phyloP scores from a whole-genome alignment of 53 echinoderm and acorn worm species.

The Echinarachnius parma region DNA sequence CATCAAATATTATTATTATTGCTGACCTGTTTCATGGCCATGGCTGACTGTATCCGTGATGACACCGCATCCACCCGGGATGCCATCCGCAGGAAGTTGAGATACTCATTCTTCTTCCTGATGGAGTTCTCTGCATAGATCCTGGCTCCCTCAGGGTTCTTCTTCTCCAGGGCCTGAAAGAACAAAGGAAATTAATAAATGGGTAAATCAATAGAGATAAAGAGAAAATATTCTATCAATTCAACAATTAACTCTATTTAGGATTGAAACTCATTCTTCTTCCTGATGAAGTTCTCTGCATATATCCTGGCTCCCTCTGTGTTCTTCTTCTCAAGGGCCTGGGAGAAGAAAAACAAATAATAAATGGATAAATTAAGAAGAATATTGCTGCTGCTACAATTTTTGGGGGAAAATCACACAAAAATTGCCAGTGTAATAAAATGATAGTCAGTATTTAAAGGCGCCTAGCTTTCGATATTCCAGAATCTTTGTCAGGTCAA shows the following conservation, averaged over 20 bases:
- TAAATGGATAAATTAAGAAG: too few species aligned
- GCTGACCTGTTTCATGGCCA: conserved; percentile 94
- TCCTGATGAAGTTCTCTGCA: conserved; percentile 94
- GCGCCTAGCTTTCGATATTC: too few species aligned
- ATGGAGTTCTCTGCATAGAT: conserved; percentile 98
- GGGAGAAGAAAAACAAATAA: neutral
- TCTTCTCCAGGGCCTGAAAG: conserved; percentile 79
- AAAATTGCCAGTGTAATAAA: too few species aligned
- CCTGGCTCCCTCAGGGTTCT: conserved; percentile 92
- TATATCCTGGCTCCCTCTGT: conserved; percentile 95
- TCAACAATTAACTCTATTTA: too few species aligned
- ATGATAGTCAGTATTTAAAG: too few species aligned
- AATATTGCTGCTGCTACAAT: too few species aligned
- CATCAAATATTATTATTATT: too few species aligned
- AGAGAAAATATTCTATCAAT: too few species aligned
- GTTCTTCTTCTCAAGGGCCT: conserved; percentile 95
- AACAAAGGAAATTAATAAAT: too few species aligned
- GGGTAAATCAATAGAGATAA: too few species aligned
- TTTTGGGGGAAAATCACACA: too few species aligned
- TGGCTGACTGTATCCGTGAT: conserved; percentile 85
- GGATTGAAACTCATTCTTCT: conserved; percentile 90
- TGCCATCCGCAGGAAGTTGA: conserved; percentile 91
- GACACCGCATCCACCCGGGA: conserved; percentile 91
- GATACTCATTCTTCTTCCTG: conserved; percentile 88
- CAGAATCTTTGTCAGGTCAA: too few species aligned